Base-by-base conservation (phyloP, 1,140 invertebrate genomes). In the Atopsyche davidsoni region DNA sequence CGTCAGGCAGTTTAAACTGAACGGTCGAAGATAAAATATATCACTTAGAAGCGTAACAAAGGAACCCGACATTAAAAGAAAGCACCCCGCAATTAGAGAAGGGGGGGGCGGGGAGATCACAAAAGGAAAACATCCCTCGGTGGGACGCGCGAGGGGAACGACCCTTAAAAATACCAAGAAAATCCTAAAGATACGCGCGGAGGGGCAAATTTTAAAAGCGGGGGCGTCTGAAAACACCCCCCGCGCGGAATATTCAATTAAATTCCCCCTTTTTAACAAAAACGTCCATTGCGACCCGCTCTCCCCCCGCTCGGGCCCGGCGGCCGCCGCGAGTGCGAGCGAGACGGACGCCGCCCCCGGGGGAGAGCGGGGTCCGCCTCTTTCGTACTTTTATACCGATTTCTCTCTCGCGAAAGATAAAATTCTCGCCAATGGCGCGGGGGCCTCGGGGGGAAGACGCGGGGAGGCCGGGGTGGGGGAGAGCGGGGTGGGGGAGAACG, bases 301-400 rank as follows among this genome's bases (percentile, higher is more conserved):
- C 25, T 4, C 16, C 19, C 43, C 47, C 21, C 39, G 1, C 16
- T 50, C 47, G 38, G 25, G 31, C 38, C 39, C 16, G 2, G 18
- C 7, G 38, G n/a, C n/a, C 7, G 3, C 34, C 2, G 2, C 6
- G n/a, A 13, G 13, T 11, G 22, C 17, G n/a, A 11, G 17, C 23
- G 47, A 50, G 19, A 13, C 39, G 25, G 46, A 50, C 19, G 35
- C 32, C n/a, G 32, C n/a, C 16, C n/a, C 32, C 16, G n/a, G n/a
- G n/a, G 17, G 39, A 31, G n/a, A n/a, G 21, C 44, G 35, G 49
- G 46, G 50, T 47, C 49, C 55, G 50, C 55, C 55, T 57, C 50
- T 57, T 57, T 52, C 46, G 49, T 51, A 57, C 49, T 57, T 57
- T 57, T 57, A 57, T 57, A 52, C 50, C 40, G 46, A 46, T 51